Evolutionary conservation across 2,888 invertebrate genomes (phyloP), one percentile per base, ranked within the genome.

Genomic region (Barypeithes pellucidus): DNA sequence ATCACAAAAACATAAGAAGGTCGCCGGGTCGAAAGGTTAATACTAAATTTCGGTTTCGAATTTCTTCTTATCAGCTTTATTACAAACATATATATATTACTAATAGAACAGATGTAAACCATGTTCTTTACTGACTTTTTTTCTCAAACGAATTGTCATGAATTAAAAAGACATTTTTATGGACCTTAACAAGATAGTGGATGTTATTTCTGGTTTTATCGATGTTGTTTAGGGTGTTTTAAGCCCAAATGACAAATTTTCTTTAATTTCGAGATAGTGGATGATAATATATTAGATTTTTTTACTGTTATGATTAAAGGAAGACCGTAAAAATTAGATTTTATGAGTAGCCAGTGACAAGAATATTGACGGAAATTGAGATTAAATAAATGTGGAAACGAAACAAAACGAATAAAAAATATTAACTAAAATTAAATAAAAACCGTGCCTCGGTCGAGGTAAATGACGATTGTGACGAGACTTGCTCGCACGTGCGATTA

Each of bases 1-100:
- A 65, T 65, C 65, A n/a, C n/a, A 11, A 29, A 22, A 65, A 65
- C 65, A 65, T 52, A n/a, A 18, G 11, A 36, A 65, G 45, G 52
- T 33, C 36, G 33, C 18, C 12, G 20, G 65, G 65, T 65, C 65
- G 18, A 16, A 20, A 50, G 65, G 65, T 65, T 65, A 65, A 50
- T 52, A 52, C 7, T 36, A 33, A 65, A 36, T 65, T 52, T 65
- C 36, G 39, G 63, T 63, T 63, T 14, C 4, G 12, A 12, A 65
- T 24, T 2, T 18, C 39, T 65, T 65, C 39, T 65, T 65, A 65
- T 65, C 65, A 11, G 5, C 16, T 8, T 33, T 47, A 63, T 33
- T 63, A 63, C 47, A 63, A 33, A 39, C 39, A 39, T 39, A 47
- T 63, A 12, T 63, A 47, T 63, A 12, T 63, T 65, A 43, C 39